Base-by-base conservation (phyloP, 2,797 vertebrate species). In the Distichodus sexfasciatus region DNA sequence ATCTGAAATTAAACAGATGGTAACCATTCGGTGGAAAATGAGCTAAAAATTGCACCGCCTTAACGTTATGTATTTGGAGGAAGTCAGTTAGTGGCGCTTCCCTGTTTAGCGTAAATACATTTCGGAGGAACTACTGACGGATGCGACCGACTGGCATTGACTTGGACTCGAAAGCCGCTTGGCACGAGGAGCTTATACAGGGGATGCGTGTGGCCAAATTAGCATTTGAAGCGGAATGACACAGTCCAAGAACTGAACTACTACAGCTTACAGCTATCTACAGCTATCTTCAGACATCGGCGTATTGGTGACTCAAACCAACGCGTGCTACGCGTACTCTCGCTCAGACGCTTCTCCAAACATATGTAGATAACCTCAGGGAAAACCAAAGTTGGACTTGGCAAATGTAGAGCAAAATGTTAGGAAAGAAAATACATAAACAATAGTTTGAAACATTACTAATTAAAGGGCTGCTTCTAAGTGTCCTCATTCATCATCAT, bases 1-100 rank as follows among this genome's bases (percentile, higher is more conserved):
- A 76, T 84, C 86, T 81, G 85, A 88, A 85, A 87, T 81, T 83
- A 90, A 91, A 87, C 91, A 92, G 91, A 92, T 91, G 91, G 91
- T 87, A 58, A 64, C 73, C 74, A 81, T 83, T 89, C 79, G 78
- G 83, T 83, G 85, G 86, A 84, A 87, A 89, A 82, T 75, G 36
- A 73, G 80, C 84, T 88, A 88, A 87, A 90, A 89, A 87, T 81
- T 73, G 75, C 74, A 2, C 77, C 76, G 79, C 86, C 81, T 83
- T 81, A 74, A 66, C 83, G 76, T 74, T 74, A 77, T 75, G 79
- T 78, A 60, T 87, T 84, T 79, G 79, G 86, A 82, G 71, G 81
- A 83, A 84, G 71, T 62, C 62, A 50, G 70, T 83, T 83, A 82
- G 81, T 69, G 83, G 79, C 81, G 80, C 84, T 84, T 76, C 83